Evolutionary conservation across 2,888 invertebrate genomes (phyloP).

Genomic region (Digitonthophagus gazella): DNA sequence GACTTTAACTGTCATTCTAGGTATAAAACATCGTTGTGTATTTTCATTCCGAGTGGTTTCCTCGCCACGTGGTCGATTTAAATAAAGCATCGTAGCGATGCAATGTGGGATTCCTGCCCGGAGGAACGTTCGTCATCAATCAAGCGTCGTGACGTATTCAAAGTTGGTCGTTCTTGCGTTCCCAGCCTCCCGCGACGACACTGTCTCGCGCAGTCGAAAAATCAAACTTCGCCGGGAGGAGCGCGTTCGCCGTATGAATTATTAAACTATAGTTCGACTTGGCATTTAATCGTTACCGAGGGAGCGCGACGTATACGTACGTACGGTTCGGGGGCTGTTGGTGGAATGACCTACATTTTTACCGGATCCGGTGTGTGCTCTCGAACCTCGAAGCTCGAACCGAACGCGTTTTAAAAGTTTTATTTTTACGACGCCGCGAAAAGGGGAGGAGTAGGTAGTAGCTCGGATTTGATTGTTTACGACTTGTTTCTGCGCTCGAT

Average conservation of each 20-base stretch:
- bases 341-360: neutral
- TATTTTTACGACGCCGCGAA: neutral
- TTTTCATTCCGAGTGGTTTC: too few relatives aligned
- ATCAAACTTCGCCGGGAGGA: neutral
- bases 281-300: constrained; percentile 23
- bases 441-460: too few relatives aligned
- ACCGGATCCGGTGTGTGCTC: neutral
- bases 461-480: neutral
- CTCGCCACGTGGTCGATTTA: too few relatives aligned
- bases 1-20: too few relatives aligned
- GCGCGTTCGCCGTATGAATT: constrained; percentile 15
- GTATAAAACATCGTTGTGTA: too few relatives aligned
- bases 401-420: neutral
- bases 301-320: neutral
- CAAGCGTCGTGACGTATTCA: neutral
- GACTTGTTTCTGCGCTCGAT: neutral
- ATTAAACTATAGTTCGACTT: constrained; percentile 22
- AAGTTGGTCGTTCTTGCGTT: neutral
- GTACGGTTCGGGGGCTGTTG: neutral
- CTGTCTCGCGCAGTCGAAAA: neutral
- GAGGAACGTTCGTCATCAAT: neutral
- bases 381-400: too few relatives aligned
- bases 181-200: neutral
- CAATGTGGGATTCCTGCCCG: neutral
- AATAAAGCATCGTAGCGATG: too few relatives aligned